These are phyloP conservation scores for Augochlora pura DNA, from an alignment of 1,140 invertebrate genomes.

Conservation along the genomic window DNA sequence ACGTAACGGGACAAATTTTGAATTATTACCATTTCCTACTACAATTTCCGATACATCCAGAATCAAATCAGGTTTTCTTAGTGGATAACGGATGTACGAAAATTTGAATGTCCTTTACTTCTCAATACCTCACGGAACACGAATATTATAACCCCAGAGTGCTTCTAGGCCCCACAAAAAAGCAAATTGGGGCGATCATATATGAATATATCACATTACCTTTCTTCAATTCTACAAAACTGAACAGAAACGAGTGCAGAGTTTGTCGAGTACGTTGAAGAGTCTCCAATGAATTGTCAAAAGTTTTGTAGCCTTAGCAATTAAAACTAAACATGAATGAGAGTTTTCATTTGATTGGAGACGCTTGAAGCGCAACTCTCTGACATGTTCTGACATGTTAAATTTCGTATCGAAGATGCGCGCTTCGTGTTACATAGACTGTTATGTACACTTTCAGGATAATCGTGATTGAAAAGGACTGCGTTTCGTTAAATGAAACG, in stretches of 20 bases:
- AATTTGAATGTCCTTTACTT: constrained; percentile 55
- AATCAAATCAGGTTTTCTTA: constrained; percentile 34
- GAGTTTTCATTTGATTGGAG: constrained; percentile 7
- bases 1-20: constrained; percentile 66
- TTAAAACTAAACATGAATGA: neutral
- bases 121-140: constrained; percentile 65
- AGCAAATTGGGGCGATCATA: constrained; percentile 68
- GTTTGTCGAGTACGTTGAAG: constrained; percentile 6
- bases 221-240: constrained; percentile 53
- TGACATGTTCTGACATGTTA: neutral
- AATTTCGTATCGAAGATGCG: constrained; percentile 22
- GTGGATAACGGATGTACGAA: constrained; percentile 47
- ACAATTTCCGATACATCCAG: constrained; percentile 65
- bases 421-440: neutral
- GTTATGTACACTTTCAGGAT: constrained; percentile 16
- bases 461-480: neutral
- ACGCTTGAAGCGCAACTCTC: constrained; percentile 10
- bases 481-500: constrained; percentile 32
- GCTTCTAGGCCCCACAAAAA: constrained; percentile 69
- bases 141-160: constrained; percentile 68
- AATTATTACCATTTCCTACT: constrained; percentile 57
- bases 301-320: neutral
- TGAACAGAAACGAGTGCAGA: constrained; percentile 37
- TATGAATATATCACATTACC: constrained; percentile 69
- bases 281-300: constrained; percentile 13